Evolutionary conservation across 2,797 vertebrate genomes (phyloP).

Genomic region (Cyclopterus lumpus): DNA sequence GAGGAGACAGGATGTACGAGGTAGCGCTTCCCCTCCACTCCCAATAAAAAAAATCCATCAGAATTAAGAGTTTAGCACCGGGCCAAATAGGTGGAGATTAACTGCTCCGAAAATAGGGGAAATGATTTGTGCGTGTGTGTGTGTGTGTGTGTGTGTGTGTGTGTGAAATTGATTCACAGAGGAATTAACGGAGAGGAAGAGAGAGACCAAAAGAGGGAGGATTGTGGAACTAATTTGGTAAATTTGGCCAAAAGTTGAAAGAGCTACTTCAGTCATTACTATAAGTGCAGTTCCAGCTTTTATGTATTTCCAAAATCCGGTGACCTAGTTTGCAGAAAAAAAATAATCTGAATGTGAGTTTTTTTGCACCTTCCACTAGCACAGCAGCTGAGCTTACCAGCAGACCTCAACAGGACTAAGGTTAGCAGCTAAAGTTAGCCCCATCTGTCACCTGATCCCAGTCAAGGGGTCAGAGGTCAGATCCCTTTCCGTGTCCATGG

Average conservation of each 20-base stretch:
- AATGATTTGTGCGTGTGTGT: conserved; percentile 25
- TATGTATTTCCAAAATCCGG: conserved; percentile 37
- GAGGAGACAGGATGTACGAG: conserved; percentile 35
- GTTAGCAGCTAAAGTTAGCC: conserved; percentile 75
- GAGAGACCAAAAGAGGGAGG: conserved; percentile 1
- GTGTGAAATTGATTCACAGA: not conserved
- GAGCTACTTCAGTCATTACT: conserved; percentile 34
- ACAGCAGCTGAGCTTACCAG: conserved; percentile 50
- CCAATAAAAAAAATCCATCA: conserved; percentile 66
- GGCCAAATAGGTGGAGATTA: conserved; percentile 74
- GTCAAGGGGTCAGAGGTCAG: conserved; percentile 70
- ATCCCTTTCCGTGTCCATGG: conserved; percentile 48
- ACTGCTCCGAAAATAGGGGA: conserved; percentile 69
- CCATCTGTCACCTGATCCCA: conserved; percentile 70
- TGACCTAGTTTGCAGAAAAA: conserved; percentile 41
- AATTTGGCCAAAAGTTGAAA: conserved; percentile 36
- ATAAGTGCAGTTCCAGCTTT: conserved; percentile 33
- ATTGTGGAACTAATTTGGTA: conserved; percentile 33
- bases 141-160: conserved; percentile 8
- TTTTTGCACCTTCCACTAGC: conserved; percentile 30
- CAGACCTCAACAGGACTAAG: conserved; percentile 58
- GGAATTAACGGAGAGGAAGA: conserved; percentile 28
- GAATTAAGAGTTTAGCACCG: conserved; percentile 67
- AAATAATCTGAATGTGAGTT: not conserved
- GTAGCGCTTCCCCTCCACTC: conserved; percentile 30